Percentiles rank a stretch among this genome's conserved stretches.
Conservation (phyloP, 2,888 invertebrate species). For the Cosmopolites sordidus region DNA sequence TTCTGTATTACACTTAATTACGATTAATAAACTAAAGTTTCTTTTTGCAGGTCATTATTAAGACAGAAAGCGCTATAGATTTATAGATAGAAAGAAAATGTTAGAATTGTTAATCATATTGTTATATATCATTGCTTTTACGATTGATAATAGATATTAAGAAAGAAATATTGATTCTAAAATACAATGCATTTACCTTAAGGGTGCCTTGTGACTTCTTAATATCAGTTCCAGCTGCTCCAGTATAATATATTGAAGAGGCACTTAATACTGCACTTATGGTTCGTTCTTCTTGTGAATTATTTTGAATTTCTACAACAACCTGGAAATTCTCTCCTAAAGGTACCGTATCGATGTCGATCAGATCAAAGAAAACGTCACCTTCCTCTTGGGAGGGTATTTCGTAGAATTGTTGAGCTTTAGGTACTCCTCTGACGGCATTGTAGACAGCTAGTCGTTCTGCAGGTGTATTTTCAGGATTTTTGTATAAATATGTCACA, state of each 20-base stretch:
- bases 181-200: too few relatives aligned
- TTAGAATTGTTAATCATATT: too few relatives aligned
- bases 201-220: slow-evolving; percentile 66
- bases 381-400: slow-evolving; percentile 56
- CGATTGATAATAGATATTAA: too few relatives aligned
- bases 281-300: slow-evolving; percentile 53
- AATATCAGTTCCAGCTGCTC: slow-evolving; percentile 65
- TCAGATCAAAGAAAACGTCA: slow-evolving; percentile 59
- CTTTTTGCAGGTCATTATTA: too few relatives aligned
- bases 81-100: too few relatives aligned
- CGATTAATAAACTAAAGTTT: too few relatives aligned
- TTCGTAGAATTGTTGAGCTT: slow-evolving; percentile 53
- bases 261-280: slow-evolving; percentile 65
- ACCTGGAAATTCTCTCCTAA: slow-evolving; percentile 68
- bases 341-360: slow-evolving; percentile 66
- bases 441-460: slow-evolving; percentile 72
- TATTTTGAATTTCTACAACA: slow-evolving; percentile 62
- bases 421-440: slow-evolving; percentile 64
- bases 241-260: slow-evolving; percentile 72
- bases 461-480: slow-evolving; percentile 65
- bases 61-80: too few relatives aligned
- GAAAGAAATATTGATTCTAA: too few relatives aligned
- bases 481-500: slow-evolving; percentile 67
- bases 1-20: too few relatives aligned
- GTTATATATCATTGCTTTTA: too few relatives aligned